These are phyloP conservation scores for Garrulus glandarius DNA, from an alignment of 2,797 vertebrate genomes.

Conservation along the genomic window DNA sequence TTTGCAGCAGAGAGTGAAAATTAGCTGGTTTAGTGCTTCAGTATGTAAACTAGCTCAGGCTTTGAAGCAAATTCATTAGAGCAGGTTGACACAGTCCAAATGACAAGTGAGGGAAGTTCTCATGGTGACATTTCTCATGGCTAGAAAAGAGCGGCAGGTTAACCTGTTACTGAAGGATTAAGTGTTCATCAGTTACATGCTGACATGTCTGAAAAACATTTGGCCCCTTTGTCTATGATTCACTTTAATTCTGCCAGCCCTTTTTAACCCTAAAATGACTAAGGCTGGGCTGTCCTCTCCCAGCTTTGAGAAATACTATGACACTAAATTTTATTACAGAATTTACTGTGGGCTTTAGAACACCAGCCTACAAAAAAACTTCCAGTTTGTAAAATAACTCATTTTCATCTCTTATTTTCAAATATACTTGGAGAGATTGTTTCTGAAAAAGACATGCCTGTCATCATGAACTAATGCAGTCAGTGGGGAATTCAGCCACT, in stretches of 20 bases:
- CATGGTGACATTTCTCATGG: constrained; percentile 56
- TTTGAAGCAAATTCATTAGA: constrained; percentile 37
- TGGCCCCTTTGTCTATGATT: constrained; percentile 19
- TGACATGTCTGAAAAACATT: constrained; percentile 54
- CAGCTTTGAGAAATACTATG: not conserved
- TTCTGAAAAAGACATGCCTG: not conserved
- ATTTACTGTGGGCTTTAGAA: not conserved
- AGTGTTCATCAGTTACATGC: constrained; percentile 36
- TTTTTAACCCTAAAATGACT: not conserved
- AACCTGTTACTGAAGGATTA: constrained; percentile 65
- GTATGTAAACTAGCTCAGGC: not conserved
- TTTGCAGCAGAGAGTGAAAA: not conserved
- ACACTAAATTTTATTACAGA: not conserved
- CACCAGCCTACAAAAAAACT: not conserved
- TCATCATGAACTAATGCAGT: not conserved
- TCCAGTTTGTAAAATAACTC: not conserved
- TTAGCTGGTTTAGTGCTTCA: not conserved
- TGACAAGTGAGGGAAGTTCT: constrained; percentile 58
- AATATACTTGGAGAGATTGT: not conserved
- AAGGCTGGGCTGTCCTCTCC: not conserved
- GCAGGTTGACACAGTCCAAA: constrained; percentile 28
- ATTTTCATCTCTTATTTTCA: not conserved
- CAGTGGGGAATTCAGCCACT: not conserved
- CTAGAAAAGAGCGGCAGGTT: constrained; percentile 51
- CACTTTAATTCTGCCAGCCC: constrained; percentile 25